Conservation (phyloP, 2,888 invertebrate genomes). For the Toxonevra muliebris region DNA sequence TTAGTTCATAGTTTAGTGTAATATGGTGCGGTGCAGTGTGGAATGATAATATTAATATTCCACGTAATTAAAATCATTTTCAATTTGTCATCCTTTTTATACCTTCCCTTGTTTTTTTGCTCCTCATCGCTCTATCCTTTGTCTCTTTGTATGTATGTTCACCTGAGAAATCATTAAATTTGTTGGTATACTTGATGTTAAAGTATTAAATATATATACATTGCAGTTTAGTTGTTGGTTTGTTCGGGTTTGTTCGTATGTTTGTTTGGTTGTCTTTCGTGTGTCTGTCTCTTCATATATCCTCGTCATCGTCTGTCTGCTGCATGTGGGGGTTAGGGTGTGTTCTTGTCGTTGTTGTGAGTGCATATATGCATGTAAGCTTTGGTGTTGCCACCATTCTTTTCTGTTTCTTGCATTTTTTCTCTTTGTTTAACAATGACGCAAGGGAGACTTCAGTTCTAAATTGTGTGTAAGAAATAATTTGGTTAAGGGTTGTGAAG, state of each 20-base stretch:
- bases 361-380: constrained; percentile 8
- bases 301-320: neutral
- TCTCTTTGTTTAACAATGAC: too few species aligned
- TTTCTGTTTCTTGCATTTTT: too few species aligned
- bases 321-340: neutral
- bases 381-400: neutral
- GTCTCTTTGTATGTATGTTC: constrained; percentile 26
- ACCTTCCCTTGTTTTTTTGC: too few species aligned
- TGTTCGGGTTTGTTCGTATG: constrained; percentile 31
- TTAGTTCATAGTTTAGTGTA: too few species aligned
- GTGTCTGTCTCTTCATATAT: too few species aligned
- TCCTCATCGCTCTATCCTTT: neutral
- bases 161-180: constrained; percentile 57
- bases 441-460: too few species aligned
- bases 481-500: too few species aligned
- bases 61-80: too few species aligned
- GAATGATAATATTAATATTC: too few species aligned
- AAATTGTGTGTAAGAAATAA: too few species aligned
- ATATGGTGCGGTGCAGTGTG: too few species aligned
- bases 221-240: constrained; percentile 37
- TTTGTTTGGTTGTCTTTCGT: neutral
- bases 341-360: constrained; percentile 23
- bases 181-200: constrained; percentile 50
- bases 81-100: too few species aligned
- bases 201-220: neutral